Evolutionary conservation across 2,888 invertebrate species (phyloP), one percentile per base, ranked within the genome.

Genomic region (Cheilosia vernalis): DNA sequence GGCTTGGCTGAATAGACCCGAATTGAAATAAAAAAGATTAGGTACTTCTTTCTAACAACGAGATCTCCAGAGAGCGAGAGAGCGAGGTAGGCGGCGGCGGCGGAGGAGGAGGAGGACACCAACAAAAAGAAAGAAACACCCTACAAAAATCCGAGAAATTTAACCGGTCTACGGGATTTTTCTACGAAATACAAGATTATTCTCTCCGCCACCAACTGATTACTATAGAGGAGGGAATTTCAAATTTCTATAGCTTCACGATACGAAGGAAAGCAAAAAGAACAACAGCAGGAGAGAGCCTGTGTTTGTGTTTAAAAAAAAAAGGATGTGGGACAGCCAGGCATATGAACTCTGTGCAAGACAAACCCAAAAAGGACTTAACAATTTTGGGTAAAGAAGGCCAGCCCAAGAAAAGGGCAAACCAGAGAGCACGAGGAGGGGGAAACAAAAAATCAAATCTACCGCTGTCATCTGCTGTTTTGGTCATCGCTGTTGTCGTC

Each of bases 131-230:
- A 37, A 2, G n/a, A 56, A n/a, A 5, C 72, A 4, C 61, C 42
- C 30, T 56, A 58, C 53, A 17, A 27, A 17, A 27, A 42, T 19
- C 19, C 42, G 21, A 47, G 44, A 69, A 74, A 58, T 40, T 60
- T 53, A 60, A 84, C 64, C 78, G 69, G 78, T 78, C 73, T 37
- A 63, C 42, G 83, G 66, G 78, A 63, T 74, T 74, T 84, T 80
- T 81, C 84, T 80, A 84, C 74, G 84, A 84, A 84, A 70, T 70
- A 70, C 70, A 70, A 84, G 74, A 84, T 84, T 84, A 80, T 80
- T 76, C 74, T 47, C 56, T 69, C 42, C 33, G 9, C 33, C 33
- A 63, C 56, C 55, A 72, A 44, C 69, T 79, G 83, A 79, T 79
- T 84, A 74, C 79, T 84, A 74, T 69, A 74, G 73, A 64, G 84